Percentiles rank a stretch among this genome's conserved stretches.
phyloP scores from a whole-genome alignment of 2,888 invertebrate genomes.

The Labia minor region DNA sequence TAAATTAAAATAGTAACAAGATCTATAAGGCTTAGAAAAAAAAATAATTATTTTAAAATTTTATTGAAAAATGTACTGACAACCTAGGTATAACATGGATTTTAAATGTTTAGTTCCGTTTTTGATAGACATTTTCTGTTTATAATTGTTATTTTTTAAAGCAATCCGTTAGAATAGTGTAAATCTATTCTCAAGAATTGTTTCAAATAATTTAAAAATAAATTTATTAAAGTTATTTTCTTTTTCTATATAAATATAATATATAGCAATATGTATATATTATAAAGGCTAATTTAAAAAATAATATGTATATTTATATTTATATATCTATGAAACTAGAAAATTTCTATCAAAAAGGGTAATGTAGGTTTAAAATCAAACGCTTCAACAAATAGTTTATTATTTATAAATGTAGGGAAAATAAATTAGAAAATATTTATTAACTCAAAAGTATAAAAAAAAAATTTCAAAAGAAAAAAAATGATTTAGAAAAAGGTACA shows the following conservation, averaged over 20 bases:
- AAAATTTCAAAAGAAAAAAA: neutral
- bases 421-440: neutral
- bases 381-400: neutral
- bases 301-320: neutral
- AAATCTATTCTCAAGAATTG: neutral
- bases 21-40: neutral
- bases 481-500: neutral
- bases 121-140: neutral
- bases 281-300: neutral
- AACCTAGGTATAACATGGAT: neutral
- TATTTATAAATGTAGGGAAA: neutral
- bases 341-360: neutral
- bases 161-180: neutral
- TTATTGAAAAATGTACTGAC: neutral
- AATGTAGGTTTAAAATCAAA: neutral
- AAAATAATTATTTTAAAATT: neutral
- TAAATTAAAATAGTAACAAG: neutral
- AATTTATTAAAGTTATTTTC: neutral
- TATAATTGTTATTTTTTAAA: neutral
- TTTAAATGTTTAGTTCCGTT: neutral
- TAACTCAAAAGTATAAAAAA: neutral
- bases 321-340: neutral
- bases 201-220: constrained; percentile 1
- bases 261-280: neutral
- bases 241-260: no score